A percentile compares a stretch with the other conserved stretches of the same genome.
Evolutionary conservation across 2,113 vertebrate species (phyloP).

Genomic region (Rhizomys pruinosus): DNA sequence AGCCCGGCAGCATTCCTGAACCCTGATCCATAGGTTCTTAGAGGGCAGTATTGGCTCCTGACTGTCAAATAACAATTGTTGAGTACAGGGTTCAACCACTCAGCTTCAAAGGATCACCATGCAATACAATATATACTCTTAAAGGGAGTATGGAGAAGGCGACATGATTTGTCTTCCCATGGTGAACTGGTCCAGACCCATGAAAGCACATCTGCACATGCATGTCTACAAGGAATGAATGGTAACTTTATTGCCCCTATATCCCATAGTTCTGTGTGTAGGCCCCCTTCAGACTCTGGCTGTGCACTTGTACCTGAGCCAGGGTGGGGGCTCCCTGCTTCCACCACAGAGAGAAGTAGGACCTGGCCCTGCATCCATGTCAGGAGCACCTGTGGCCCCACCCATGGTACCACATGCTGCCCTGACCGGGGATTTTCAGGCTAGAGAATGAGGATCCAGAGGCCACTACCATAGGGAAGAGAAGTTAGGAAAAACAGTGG

Average conservation of each 20-base stretch:
- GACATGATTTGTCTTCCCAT: rapidly evolving
- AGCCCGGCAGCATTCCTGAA: not conserved
- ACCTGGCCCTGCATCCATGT: not conserved
- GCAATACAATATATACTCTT: not conserved
- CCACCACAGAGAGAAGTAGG: not conserved
- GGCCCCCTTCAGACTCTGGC: too few species aligned
- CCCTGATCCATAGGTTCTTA: not conserved
- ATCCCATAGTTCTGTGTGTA: not conserved
- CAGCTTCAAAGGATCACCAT: not conserved
- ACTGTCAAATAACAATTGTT: not conserved
- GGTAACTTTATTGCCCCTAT: not conserved
- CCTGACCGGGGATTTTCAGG: not conserved
- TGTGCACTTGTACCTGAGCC: not conserved
- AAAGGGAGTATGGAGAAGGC: not conserved
- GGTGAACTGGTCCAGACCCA: too few species aligned
- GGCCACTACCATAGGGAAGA: not conserved
- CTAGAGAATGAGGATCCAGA: not conserved
- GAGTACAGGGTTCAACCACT: not conserved
- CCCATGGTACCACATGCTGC: not conserved
- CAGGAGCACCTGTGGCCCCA: not conserved
- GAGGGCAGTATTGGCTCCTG: not conserved
- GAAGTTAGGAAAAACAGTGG: not conserved
- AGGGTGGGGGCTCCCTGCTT: not conserved
- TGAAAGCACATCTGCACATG: not conserved
- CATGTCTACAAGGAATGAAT: not conserved